A percentile compares a stretch with the other conserved stretches of the same genome.
phyloP scores from a whole-genome alignment of 2,797 vertebrate species.

The Coregonus suidteri region DNA sequence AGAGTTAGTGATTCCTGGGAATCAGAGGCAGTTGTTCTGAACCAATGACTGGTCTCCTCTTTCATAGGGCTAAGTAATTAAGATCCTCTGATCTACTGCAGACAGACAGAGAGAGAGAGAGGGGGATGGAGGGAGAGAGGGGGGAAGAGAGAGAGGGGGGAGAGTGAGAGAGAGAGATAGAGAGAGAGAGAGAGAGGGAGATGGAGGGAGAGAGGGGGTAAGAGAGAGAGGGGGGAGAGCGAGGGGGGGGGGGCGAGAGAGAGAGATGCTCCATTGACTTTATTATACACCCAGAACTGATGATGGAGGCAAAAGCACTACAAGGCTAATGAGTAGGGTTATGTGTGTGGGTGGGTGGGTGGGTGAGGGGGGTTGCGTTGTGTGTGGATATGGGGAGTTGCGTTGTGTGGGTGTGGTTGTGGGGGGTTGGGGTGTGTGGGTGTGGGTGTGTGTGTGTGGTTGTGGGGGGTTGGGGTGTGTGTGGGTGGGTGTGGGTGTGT shows the following conservation, averaged over 20 bases:
- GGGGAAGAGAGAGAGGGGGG: constrained; percentile 15
- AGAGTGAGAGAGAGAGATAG: neutral
- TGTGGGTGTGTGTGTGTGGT: too few species aligned
- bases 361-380: neutral
- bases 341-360: constrained; percentile 19
- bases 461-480: too few species aligned
- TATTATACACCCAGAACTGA: constrained; percentile 64
- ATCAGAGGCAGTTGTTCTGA: constrained; percentile 45
- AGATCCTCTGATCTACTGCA: constrained; percentile 24
- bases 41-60: constrained; percentile 38
- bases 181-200: neutral
- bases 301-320: constrained; percentile 58
- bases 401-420: too few species aligned
- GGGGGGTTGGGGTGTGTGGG: too few species aligned
- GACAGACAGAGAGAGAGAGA: neutral
- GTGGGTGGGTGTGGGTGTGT: too few species aligned
- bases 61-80: constrained; percentile 49
- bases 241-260: constrained; percentile 9
- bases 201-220: neutral
- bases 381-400: too few species aligned
- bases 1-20: neutral
- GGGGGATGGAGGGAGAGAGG: neutral
- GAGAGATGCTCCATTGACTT: constrained; percentile 49
- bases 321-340: constrained; percentile 51
- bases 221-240: neutral